Base-by-base conservation (phyloP, 2,888 invertebrate genomes). In the Odontocolon sp. region DNA sequence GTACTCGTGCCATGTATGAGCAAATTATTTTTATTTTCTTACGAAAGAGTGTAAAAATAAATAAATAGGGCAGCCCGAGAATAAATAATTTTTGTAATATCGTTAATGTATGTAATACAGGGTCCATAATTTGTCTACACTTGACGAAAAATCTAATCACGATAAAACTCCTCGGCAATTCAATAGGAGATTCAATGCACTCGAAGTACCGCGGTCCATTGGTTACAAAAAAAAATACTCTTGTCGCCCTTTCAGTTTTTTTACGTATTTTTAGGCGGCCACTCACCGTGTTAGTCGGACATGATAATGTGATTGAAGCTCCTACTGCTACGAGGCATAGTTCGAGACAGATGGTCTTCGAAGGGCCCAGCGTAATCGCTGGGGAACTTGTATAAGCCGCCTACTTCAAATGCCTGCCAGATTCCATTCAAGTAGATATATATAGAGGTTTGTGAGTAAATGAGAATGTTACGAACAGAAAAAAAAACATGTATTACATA, bases 271-370 rank as follows among this genome's bases (percentile, higher is more conserved):
- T 52, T 23, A 61, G 56, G 28, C 16, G 63, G 68, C 69, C 64
- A 75, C 69, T 70, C 59, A 69, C 57, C 52, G 47, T 50, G 42
- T n/a, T 66, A 75, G 64, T 64, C 64, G 64, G 36, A 42, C 69
- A 70, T 70, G 59, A 70, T 75, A 75, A 70, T 57, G 57, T 23
- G 69, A 57, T 59, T 40, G 42, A 59, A 59, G 69, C 21, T 75
- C 38, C 33, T 21, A n/a, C 47, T 26, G 50, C 45, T 64, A 50
- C 31, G 57, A 18, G 47, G 28, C 63, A n/a, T 45, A 31, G 40
- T 64, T 50, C 36, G 64, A 54, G 69, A 57, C 75, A 75, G 75
- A 75, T 75, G 75, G 75, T 57, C 26, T 57, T 18, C 16, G 31
- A 11, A 74, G 69, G 74, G 64, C 64, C 40, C 63, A 47, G 31